Evolutionary conservation across 2,888 invertebrate genomes (phyloP).

Genomic region (Lithophane semibrunnea): DNA sequence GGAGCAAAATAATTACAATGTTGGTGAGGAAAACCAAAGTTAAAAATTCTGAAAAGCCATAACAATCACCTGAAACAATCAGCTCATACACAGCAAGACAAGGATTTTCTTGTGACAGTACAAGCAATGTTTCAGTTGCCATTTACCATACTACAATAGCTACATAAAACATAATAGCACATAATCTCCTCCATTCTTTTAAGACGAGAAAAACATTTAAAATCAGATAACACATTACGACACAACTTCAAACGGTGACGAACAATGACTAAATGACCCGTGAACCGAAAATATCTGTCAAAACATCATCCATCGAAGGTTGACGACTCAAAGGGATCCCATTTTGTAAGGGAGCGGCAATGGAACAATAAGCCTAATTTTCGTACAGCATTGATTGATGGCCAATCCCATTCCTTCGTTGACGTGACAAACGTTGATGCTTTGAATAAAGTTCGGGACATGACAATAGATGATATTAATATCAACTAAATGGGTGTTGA

Average conservation of each 20-base stretch:
- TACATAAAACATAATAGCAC: constrained; percentile 56
- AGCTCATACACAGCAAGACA: not conserved
- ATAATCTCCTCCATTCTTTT: constrained; percentile 57
- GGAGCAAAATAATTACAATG: not conserved
- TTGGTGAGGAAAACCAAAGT: not conserved
- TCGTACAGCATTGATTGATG: constrained; percentile 86
- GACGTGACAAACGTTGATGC: constrained; percentile 79
- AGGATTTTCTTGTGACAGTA: not conserved
- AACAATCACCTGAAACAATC: not conserved
- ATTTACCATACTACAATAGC: constrained; percentile 49
- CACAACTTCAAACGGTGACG: constrained; percentile 64
- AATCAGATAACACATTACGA: constrained; percentile 64
- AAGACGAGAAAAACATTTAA: constrained; percentile 53
- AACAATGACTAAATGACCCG: constrained; percentile 69
- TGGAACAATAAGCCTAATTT: constrained; percentile 88
- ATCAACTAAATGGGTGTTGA: constrained; percentile 64
- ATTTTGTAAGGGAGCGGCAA: constrained; percentile 81
- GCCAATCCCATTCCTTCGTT: constrained; percentile 79
- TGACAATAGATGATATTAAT: constrained; percentile 77
- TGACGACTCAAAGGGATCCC: constrained; percentile 75
- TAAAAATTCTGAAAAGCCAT: not conserved
- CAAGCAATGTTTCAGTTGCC: constrained; percentile 26
- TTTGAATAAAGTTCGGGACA: constrained; percentile 72
- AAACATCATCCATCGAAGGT: constrained; percentile 71
- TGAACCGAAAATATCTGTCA: constrained; percentile 78